Conservation (phyloP, 2,888 invertebrate species). For the Acanthosepion esculentum region DNA sequence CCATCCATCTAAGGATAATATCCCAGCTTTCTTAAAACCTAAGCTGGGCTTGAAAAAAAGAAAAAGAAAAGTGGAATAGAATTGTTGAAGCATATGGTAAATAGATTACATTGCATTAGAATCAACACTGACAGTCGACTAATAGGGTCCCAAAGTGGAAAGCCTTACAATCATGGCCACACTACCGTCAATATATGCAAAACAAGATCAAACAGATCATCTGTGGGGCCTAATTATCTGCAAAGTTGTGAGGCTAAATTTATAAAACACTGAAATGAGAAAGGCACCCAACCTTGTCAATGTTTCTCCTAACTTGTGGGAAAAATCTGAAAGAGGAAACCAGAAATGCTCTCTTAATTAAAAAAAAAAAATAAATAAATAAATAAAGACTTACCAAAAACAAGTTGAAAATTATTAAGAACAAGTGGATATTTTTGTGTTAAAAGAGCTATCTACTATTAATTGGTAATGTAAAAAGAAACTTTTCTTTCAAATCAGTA, state of each 20-base stretch:
- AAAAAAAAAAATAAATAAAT: background rate
- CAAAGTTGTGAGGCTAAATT: conserved; percentile 23
- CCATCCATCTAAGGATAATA: conserved; percentile 33
- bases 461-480: background rate
- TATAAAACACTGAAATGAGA: conserved; percentile 23
- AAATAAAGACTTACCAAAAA: background rate
- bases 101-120: conserved; percentile 33
- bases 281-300: conserved; percentile 33
- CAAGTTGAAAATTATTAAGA: background rate
- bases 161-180: conserved; percentile 20
- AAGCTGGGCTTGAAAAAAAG: background rate
- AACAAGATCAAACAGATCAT: conserved; percentile 33
- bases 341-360: conserved; percentile 12
- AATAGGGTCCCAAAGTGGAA: conserved; percentile 33
- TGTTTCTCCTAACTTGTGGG: background rate
- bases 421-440: background rate
- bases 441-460: background rate
- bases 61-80: background rate
- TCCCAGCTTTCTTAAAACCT: conserved; percentile 8
- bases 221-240: conserved; percentile 33
- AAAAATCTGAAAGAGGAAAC: conserved; percentile 33
- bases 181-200: conserved; percentile 22
- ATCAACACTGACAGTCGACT: conserved; percentile 23
- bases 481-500: background rate
- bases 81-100: conserved; percentile 17